phyloP scores from a whole-genome alignment of 2,888 invertebrate species.

The Timema cristinae region DNA sequence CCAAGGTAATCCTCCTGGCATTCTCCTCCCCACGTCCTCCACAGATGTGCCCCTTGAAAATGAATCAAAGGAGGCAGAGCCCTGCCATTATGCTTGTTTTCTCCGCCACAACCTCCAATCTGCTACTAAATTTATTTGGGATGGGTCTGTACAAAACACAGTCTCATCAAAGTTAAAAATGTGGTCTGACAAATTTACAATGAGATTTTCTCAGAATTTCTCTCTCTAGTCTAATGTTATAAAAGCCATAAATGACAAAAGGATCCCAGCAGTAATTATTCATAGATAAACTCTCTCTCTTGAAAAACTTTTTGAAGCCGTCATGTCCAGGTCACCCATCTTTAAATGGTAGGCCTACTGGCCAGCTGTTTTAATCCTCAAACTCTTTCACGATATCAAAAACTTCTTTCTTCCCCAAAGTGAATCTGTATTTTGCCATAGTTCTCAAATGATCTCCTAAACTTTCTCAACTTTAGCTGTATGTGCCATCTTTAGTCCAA shows the following conservation, averaged over 20 bases:
- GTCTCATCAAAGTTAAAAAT: background rate
- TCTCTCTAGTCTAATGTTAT: background rate
- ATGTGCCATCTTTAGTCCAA: too few species aligned
- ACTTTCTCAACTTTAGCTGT: too few species aligned
- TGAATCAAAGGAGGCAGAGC: background rate
- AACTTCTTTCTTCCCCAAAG: too few species aligned
- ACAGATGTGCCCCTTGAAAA: conserved; percentile 3
- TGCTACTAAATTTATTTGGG: background rate
- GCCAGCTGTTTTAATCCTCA: too few species aligned
- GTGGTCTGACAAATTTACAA: background rate
- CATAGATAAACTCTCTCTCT: background rate
- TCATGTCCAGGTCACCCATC: background rate
- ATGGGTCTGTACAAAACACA: background rate
- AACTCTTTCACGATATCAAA: too few species aligned
- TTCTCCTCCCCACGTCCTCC: background rate
- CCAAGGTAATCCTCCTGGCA: background rate
- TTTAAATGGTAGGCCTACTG: too few species aligned
- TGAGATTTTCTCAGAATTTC: background rate
- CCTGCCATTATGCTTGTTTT: background rate
- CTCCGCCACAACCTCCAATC: background rate
- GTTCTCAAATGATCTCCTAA: too few species aligned
- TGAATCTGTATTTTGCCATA: too few species aligned
- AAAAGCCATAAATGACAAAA: background rate
- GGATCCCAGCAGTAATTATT: background rate
- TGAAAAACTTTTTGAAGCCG: background rate